A percentile compares a stretch with the other conserved stretches of the same genome.
phyloP scores from a whole-genome alignment of 2,113 vertebrate species.

The Istiophorus platypterus region DNA sequence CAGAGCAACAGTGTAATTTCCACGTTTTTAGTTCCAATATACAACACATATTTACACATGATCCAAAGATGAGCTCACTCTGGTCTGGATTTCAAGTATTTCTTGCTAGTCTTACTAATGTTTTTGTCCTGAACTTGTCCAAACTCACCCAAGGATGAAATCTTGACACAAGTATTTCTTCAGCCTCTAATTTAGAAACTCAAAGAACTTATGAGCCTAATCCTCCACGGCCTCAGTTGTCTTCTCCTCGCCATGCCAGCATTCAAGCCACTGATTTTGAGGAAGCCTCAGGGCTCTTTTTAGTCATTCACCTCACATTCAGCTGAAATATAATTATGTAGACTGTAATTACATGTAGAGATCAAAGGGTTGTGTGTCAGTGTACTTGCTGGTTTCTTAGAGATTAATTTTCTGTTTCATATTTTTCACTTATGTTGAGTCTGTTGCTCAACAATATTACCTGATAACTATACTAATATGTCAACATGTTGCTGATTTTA shows the following conservation, averaged over 20 bases:
- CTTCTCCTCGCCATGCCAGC: conserved; percentile 23
- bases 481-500: not conserved
- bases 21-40: not conserved
- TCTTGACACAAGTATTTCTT: conserved; percentile 57
- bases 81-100: conserved; percentile 24
- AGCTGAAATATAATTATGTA: conserved; percentile 68
- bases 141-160: conserved; percentile 35
- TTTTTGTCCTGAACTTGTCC: conserved; percentile 42
- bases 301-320: conserved; percentile 66
- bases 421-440: not conserved
- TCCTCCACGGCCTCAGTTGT: conserved; percentile 31
- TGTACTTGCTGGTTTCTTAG: conserved; percentile 36
- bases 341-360: conserved; percentile 70
- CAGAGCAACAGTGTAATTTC: conserved; percentile 9
- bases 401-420: conserved; percentile 39
- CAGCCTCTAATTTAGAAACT: conserved; percentile 60
- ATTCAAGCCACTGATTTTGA: conserved; percentile 46
- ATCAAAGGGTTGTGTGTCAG: conserved; percentile 69
- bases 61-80: not conserved
- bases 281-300: conserved; percentile 52
- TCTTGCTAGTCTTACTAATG: conserved; percentile 4
- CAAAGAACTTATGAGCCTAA: conserved; percentile 19
- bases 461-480: not conserved
- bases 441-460: not conserved
- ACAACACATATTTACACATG: conserved; percentile 2